A percentile compares a stretch with the other conserved stretches of the same genome.
Conservation (phyloP, 2,888 invertebrate species). For the Pachliopta kotzebuea region DNA sequence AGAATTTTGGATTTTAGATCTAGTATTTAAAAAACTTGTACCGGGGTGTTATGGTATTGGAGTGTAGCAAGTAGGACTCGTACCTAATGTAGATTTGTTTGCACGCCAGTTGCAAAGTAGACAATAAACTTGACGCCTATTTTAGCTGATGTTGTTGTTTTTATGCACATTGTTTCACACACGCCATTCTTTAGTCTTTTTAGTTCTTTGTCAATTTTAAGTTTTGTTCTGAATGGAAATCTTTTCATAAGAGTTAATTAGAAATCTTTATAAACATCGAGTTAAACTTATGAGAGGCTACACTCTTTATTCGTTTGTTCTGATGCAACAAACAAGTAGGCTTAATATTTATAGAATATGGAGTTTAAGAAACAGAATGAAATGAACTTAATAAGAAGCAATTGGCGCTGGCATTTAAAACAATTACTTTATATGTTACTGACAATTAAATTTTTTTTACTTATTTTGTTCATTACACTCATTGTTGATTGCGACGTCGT, state of each 20-base stretch:
- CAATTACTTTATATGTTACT: neutral
- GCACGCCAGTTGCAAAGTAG: conserved; percentile 1
- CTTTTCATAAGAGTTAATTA: too few relatives aligned
- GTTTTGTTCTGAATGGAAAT: too few relatives aligned
- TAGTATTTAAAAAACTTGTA: too few relatives aligned
- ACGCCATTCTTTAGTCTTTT: neutral
- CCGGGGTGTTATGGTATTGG: too few relatives aligned
- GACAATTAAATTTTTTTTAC: conserved; percentile 1
- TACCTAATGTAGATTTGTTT: conserved; percentile 1
- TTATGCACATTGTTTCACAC: neutral
- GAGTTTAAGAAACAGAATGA: neutral
- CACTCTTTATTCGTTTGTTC: neutral
- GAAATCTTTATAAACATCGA: too few relatives aligned
- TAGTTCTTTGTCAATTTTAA: too few relatives aligned
- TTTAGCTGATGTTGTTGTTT: neutral
- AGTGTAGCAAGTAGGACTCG: neutral
- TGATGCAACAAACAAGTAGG: neutral
- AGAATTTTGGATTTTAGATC: too few relatives aligned
- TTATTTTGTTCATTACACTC: neutral
- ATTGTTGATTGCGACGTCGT: too few relatives aligned
- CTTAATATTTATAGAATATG: neutral
- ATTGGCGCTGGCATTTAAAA: neutral
- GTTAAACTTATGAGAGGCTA: too few relatives aligned
- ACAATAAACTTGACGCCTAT: conserved; percentile 1
- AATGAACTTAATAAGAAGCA: conserved; percentile 1